Conservation (phyloP, 2,888 invertebrate species). For the Uloborus plumipes region DNA sequence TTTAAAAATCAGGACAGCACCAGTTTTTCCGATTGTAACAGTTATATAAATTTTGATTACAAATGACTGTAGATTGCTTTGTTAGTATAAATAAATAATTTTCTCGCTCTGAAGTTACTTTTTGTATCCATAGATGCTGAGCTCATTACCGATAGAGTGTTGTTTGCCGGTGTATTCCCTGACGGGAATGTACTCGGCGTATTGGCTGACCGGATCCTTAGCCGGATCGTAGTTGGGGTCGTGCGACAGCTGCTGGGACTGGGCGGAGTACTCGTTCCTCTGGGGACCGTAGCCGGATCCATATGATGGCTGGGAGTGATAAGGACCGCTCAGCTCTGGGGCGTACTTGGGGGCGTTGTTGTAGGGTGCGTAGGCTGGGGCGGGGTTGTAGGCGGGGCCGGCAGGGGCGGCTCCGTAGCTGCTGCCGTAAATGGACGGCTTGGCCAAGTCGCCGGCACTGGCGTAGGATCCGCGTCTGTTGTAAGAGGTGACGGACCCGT, state of each 20-base stretch:
- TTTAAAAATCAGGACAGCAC: too few species aligned
- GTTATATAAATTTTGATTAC: too few species aligned
- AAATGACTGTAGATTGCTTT: too few species aligned
- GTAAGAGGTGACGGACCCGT: constrained; percentile 46
- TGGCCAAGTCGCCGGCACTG: constrained; percentile 21
- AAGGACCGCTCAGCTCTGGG: not conserved
- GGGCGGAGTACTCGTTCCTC: constrained; percentile 37
- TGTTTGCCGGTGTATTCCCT: constrained; percentile 40
- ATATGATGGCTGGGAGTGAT: constrained; percentile 13
- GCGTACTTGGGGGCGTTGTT: constrained; percentile 14
- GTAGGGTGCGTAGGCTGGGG: not conserved
- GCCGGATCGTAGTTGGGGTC: constrained; percentile 52
- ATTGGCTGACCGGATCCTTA: constrained; percentile 58
- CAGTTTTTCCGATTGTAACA: too few species aligned
- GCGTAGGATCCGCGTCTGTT: constrained; percentile 49
- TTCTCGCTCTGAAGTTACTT: constrained; percentile 12
- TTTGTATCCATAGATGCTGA: constrained; percentile 57
- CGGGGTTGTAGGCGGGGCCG: not conserved
- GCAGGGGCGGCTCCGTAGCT: constrained; percentile 20
- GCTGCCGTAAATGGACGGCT: constrained; percentile 47
- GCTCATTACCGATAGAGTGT: constrained; percentile 24
- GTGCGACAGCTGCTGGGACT: constrained; percentile 35
- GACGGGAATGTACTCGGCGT: constrained; percentile 47
- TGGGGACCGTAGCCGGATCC: constrained; percentile 28
- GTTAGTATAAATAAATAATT: too few species aligned